Evolutionary conservation across 1,140 invertebrate genomes (phyloP), one percentile per base, ranked within the genome.

Genomic region (Neodiprion lecontei): DNA sequence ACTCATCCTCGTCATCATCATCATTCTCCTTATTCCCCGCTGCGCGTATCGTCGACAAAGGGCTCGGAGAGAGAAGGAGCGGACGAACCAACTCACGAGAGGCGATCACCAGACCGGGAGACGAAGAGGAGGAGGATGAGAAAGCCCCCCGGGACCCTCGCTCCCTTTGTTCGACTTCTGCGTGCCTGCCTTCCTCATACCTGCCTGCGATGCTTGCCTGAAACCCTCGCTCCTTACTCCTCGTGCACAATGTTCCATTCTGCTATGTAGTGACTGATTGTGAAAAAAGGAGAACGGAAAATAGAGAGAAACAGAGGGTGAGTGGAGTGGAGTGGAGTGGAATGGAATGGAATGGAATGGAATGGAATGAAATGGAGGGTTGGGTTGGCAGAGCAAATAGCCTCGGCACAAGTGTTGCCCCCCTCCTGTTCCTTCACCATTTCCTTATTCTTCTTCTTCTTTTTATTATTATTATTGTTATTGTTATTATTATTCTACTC

Each of bases 81-180:
- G 28, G 28, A 40, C 1, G 28, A 40, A 40, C 28, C 5, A 40
- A 40, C 28, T 40, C 28, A 40, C 2, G 28, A 40, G 28, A 40
- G 28, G 28, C 28, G 28, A 40, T 40, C 28, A 40, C 28, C 28
- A 40, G 28, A 40, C 28, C 28, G 5, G 5, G 28, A 40, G 11
- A 61, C 53, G 53, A 61, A 5, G 53, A 61, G 9, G 53, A 17
- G 28, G 28, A 40, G 28, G 28, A 40, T 1, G 28, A 40, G 28
- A 40, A 40, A 5, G 2, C 28, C 53, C 53, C 53, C 53, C n/a
- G 53, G 53, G 53, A 61, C 53, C n/a, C 4, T 61, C 53, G 53
- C n/a, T 61, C 53, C 53, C 53, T 61, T 61, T 61, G 53, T 61
- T 61, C 53, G 53, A 61, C 53, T 12, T 14, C 53, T 61, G 53